Evolutionary conservation across 92 coral and sea anemone genomes (phyloP), one percentile per base, ranked within the genome.

Genomic region (Montipora capitata): DNA sequence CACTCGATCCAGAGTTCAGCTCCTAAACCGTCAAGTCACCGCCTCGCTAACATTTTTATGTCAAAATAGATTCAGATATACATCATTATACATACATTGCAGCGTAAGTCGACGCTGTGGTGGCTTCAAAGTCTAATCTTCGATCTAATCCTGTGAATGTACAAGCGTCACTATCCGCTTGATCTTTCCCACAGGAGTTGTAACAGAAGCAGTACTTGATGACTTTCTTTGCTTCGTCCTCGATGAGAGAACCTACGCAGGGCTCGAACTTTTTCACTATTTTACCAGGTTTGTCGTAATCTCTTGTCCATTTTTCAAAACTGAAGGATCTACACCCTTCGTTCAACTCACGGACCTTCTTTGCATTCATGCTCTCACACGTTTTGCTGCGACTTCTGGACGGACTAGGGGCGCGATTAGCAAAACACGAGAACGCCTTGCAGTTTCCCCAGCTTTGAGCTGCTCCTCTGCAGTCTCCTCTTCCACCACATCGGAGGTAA

Each of bases 371-470:
- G 79, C 58, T n/a, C n/a, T 68, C 79, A 63, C 92, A 89, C 13
- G 92, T 89, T 68, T 76, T 76, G 12, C 16, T 15, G n/a, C 9
- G 67, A 4, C 77, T 74, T 76, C 66, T 82, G 0, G 1, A 3
- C 42, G 92, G 92, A 38, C 78, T 74, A 7, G 92, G 92, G 11
- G 92, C 88, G 54, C 85, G 82, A 12, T 82, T 70, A 68, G 20
- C 51, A 1, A 10, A 11, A 77, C 92, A 89, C n/a, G 87, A 82
- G 15, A 40, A 42, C 70, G 77, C 78, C 35, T 76, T 64, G 56
- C 92, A 89, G 68, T 49, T 68, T 57, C 92, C 88, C 92, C 92
- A 89, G 35, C 39, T 12, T 3, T 18, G 41, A 39, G 92, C 92
- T 0, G 92, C 92, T 0, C 66, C 41, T 70, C 72, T 38, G 79